Evolutionary conservation across 2,888 invertebrate species (phyloP).

Genomic region (Drosophila greeni): DNA sequence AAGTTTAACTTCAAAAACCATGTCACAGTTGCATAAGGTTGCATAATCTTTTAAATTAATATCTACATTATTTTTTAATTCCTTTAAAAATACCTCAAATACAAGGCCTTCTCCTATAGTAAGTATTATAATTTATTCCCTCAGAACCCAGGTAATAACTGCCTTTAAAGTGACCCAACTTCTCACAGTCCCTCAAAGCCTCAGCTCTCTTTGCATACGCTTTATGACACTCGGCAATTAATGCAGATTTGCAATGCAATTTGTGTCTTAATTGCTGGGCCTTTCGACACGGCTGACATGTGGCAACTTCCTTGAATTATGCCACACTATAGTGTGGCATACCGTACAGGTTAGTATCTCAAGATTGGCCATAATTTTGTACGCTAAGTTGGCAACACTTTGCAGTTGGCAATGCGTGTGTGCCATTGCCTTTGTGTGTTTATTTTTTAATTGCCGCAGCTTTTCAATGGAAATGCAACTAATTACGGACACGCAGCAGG

Average conservation of each 20-base stretch:
- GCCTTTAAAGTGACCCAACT: neutral
- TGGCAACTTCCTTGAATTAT: constrained; percentile 27
- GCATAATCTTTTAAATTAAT: no score
- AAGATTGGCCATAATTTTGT: constrained; percentile 63
- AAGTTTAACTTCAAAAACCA: no score
- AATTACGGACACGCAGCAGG: constrained; percentile 73
- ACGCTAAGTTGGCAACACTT: constrained; percentile 75
- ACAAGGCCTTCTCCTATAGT: no score
- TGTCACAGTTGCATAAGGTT: no score
- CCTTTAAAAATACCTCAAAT: neutral
- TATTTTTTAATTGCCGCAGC: constrained; percentile 63
- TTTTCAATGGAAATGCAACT: constrained; percentile 72
- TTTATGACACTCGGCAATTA: constrained; percentile 42
- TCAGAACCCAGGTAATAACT: neutral
- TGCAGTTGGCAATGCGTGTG: constrained; percentile 62
- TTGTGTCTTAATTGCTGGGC: constrained; percentile 33
- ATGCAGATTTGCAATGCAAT: constrained; percentile 36
- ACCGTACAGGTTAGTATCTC: constrained; percentile 17
- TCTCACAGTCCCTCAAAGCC: neutral
- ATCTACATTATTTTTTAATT: no score
- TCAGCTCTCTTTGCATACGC: constrained; percentile 21
- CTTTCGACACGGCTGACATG: constrained; percentile 36
- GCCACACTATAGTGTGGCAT: neutral
- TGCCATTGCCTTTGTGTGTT: constrained; percentile 39
- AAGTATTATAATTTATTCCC: neutral